phyloP scores from a whole-genome alignment of 2,113 vertebrate species.

The Diglossa brunneiventris region DNA sequence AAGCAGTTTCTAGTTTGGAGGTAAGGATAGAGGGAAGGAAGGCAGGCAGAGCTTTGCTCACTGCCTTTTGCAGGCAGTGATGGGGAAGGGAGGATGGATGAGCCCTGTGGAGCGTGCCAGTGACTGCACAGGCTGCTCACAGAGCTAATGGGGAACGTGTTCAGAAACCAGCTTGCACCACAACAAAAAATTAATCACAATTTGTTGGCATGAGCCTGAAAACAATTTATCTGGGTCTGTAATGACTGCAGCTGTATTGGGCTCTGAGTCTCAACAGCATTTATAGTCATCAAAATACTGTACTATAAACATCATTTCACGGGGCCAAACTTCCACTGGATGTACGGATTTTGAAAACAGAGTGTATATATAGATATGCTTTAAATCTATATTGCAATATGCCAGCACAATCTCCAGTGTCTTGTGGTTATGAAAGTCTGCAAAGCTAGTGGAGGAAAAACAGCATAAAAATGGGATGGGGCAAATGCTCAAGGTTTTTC shows the following conservation, averaged over 20 bases:
- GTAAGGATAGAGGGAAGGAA: background rate
- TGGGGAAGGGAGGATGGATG: background rate
- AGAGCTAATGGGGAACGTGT: background rate
- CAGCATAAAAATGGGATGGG: background rate
- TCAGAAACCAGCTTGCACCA: background rate
- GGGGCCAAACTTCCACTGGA: background rate
- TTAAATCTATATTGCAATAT: background rate
- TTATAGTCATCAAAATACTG: background rate
- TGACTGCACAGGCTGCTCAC: background rate
- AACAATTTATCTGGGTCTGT: background rate
- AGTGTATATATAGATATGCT: background rate
- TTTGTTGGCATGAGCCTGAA: background rate
- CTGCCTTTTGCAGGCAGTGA: background rate
- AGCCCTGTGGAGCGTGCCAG: background rate
- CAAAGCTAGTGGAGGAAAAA: background rate
- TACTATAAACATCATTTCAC: background rate
- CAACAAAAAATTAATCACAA: slow-evolving; percentile 15
- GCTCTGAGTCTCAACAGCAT: background rate
- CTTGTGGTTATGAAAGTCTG: background rate
- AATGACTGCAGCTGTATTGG: background rate
- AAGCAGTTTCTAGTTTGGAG: background rate
- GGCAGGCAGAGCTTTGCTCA: background rate
- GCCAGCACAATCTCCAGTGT: background rate
- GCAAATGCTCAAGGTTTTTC: background rate
- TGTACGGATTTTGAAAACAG: background rate